These are phyloP conservation scores for Sacculina carcini DNA, from an alignment of 2,888 invertebrate species.

Conservation along the genomic window DNA sequence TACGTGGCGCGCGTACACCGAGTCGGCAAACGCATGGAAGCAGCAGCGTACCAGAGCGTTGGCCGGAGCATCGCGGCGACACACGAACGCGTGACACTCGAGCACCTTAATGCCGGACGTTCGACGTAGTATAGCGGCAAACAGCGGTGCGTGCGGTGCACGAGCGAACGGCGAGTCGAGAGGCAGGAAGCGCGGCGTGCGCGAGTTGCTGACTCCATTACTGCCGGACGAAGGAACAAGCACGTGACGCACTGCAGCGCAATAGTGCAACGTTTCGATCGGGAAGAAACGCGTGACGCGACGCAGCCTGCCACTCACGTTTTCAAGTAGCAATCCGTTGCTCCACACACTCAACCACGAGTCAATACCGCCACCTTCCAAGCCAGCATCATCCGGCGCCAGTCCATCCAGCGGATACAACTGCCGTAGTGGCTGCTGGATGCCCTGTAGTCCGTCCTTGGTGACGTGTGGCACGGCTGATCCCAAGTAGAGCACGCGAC, in stretches of 20 bases:
- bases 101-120: slow-evolving; percentile 91
- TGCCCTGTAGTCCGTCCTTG: slow-evolving; percentile 87
- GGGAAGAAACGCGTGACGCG: slow-evolving; percentile 86
- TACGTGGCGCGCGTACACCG: slow-evolving; percentile 61
- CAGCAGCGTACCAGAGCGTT: slow-evolving; percentile 89
- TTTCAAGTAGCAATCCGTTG: slow-evolving; percentile 72
- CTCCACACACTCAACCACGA: slow-evolving; percentile 94
- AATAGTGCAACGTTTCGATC: slow-evolving; percentile 79
- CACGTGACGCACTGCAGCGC: slow-evolving; percentile 76
- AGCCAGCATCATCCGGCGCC: slow-evolving; percentile 47
- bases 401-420: slow-evolving; percentile 85
- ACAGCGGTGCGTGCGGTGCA: slow-evolving; percentile 81
- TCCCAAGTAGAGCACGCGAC: slow-evolving; percentile 84
- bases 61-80: slow-evolving; percentile 83
- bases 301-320: slow-evolving; percentile 80
- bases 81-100: slow-evolving; percentile 96
- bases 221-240: slow-evolving; percentile 31
- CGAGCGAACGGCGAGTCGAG: slow-evolving; percentile 87
- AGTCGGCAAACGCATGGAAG: slow-evolving; percentile 91
- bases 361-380: slow-evolving; percentile 76
- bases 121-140: slow-evolving; percentile 81
- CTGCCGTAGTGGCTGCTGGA: slow-evolving; percentile 86
- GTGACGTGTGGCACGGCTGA: slow-evolving; percentile 88
- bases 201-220: slow-evolving; percentile 19
- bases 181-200: slow-evolving; percentile 47